Base-by-base conservation (phyloP, 2,888 invertebrate genomes). In the Tuta absoluta region DNA sequence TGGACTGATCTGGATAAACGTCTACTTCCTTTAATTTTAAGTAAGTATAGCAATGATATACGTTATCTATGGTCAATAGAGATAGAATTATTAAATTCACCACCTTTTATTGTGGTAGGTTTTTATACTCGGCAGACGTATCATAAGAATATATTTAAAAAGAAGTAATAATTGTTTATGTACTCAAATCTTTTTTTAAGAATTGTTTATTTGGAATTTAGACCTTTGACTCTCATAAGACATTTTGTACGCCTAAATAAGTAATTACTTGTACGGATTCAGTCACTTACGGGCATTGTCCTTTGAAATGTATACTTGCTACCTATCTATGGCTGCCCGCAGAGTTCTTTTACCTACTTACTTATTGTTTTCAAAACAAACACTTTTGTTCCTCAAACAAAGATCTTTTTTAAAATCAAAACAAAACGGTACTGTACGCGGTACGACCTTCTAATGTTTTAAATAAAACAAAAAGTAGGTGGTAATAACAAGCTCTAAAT, bases 351-450 rank as follows among this genome's bases (percentile, higher is more conserved):
- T n/a, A n/a, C 60, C 60, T 60, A 24, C 17, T 21, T n/a, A n/a
- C 60, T 45, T 60, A 24, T 60, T 41, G 41, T 60, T 24, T 60
- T 21, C n/a, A 24, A 60, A 60, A 60, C 60, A 60, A 60, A 60
- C 23, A 41, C 45, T 24, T 60, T 60, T 45, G 41, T 45, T 23
- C 51, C 0, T 23, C 17, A 60, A 60, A 41, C 41, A 60, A 60
- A 60, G 23, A 21, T 21, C 38, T 58, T 58, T 57, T 19, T 21
- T 8, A 57, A 37, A n/a, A n/a, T n/a, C 11, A 33, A 45, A 60
- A 60, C 60, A 60, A 59, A 45, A 45, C n/a, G 19, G 24, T 60
- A 38, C 10, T 10, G 23, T 4, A 3, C 23, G 14, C 10, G 10
- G 23, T 4, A 3, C 23, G 14, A 53, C 51, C 49, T 49, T 19